Evolutionary conservation across 2,113 vertebrate genomes (phyloP).

Genomic region (Thalassoma bifasciatum): DNA sequence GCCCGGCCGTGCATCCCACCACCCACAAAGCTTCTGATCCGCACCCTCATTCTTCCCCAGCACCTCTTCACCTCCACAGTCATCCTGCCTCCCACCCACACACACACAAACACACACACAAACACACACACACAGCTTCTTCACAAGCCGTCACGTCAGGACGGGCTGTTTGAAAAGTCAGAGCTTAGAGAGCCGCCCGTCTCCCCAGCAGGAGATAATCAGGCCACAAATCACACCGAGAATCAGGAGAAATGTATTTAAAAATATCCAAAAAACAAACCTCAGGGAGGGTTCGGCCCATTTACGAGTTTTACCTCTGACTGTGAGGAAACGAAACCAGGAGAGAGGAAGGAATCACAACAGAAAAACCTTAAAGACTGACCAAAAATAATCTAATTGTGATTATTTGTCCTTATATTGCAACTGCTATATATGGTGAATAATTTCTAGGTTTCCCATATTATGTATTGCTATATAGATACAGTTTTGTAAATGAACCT

Average conservation of each 20-base stretch:
- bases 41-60: conserved; percentile 31
- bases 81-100: conserved; percentile 17
- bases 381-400: no score
- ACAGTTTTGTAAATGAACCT: no score
- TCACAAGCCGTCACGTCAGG: background rate
- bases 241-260: conserved; percentile 58
- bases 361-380: no score
- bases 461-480: no score
- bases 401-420: no score
- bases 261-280: conserved; percentile 64
- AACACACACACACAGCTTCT: background rate
- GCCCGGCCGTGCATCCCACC: conserved; percentile 40
- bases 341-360: background rate
- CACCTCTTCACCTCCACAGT: conserved; percentile 35
- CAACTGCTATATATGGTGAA: no score
- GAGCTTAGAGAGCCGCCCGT: conserved; percentile 4
- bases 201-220: conserved; percentile 50
- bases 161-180: background rate
- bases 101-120: no score
- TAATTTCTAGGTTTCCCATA: no score
- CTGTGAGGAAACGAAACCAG: conserved; percentile 15
- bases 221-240: conserved; percentile 57
- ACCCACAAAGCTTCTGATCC: conserved; percentile 59
- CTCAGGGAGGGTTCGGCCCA: conserved; percentile 57
- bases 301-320: conserved; percentile 28